A percentile compares a stretch with the other conserved stretches of the same genome.
Conservation (phyloP, 2,113 vertebrate species). For the Entelurus aequoreus region DNA sequence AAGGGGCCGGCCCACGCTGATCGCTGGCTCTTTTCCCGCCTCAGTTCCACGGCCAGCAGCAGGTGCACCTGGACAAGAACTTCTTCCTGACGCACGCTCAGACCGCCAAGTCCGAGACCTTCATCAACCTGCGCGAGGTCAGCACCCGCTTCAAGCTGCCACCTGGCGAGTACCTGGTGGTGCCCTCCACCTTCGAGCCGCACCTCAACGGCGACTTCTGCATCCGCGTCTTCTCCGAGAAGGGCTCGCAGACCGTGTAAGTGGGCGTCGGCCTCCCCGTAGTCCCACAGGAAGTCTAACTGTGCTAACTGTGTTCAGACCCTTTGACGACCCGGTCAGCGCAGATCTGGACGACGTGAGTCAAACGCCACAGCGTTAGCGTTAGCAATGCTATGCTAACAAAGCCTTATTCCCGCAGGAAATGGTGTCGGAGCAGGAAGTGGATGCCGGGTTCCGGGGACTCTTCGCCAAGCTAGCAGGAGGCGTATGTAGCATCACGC, state of each 20-base stretch:
- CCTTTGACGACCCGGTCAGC: constrained; percentile 69
- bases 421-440: constrained; percentile 53
- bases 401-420: constrained; percentile 61
- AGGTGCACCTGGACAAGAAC: constrained; percentile 87
- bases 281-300: not conserved
- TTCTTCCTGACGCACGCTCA: constrained; percentile 88
- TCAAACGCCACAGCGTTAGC: not conserved
- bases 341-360: constrained; percentile 65
- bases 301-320: constrained; percentile 42
- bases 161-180: constrained; percentile 82
- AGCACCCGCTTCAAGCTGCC: constrained; percentile 84
- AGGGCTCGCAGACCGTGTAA: constrained; percentile 79
- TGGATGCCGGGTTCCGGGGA: constrained; percentile 69
- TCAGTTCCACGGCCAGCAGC: constrained; percentile 79
- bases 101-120: constrained; percentile 83
- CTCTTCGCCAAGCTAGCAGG: constrained; percentile 78
- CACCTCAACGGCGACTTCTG: constrained; percentile 89
- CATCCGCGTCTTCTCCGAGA: constrained; percentile 88
- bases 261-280: not conserved
- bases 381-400: not conserved
- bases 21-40: constrained; percentile 4
- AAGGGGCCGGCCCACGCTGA: not conserved
- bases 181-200: constrained; percentile 91
- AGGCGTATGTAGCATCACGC: constrained; percentile 55
- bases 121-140: constrained; percentile 90